Percentiles rank a stretch among this genome's conserved stretches.
These are phyloP conservation scores for Aegithalos caudatus DNA, from an alignment of 2,113 vertebrate genomes.

Conservation along the genomic window DNA sequence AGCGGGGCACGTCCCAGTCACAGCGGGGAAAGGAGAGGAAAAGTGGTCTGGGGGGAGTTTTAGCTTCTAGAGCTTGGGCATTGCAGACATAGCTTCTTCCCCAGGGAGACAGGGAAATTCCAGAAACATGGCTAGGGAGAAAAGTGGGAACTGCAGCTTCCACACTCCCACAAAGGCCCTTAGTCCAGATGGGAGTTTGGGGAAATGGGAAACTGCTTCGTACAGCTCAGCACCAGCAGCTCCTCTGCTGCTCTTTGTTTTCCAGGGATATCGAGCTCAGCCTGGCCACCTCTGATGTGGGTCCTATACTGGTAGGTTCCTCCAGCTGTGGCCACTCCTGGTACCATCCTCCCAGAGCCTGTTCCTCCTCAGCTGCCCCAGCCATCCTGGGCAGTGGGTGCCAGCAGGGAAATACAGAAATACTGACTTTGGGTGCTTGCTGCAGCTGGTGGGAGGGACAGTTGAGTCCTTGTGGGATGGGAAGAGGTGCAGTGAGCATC, in stretches of 20 bases:
- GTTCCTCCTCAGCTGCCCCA: neutral
- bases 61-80: neutral
- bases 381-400: fast-evolving
- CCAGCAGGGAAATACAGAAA: neutral
- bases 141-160: neutral
- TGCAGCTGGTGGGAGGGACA: neutral
- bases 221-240: neutral
- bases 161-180: neutral
- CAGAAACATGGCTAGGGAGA: fast-evolving
- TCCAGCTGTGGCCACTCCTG: neutral
- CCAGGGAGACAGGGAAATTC: too few relatives aligned
- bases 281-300: constrained; percentile 31
- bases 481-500: neutral
- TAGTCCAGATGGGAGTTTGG: fast-evolving
- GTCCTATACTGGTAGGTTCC: constrained; percentile 22
- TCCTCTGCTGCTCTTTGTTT: neutral
- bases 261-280: constrained; percentile 11
- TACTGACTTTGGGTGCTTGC: neutral
- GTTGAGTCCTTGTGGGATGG: fast-evolving
- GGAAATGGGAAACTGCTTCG: fast-evolving
- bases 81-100: neutral
- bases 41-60: fast-evolving
- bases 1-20: fast-evolving
- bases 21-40: neutral
- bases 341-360: neutral